These are phyloP conservation scores for Litocranius walleri DNA, from an alignment of 2,113 vertebrate genomes.

Conservation along the genomic window DNA sequence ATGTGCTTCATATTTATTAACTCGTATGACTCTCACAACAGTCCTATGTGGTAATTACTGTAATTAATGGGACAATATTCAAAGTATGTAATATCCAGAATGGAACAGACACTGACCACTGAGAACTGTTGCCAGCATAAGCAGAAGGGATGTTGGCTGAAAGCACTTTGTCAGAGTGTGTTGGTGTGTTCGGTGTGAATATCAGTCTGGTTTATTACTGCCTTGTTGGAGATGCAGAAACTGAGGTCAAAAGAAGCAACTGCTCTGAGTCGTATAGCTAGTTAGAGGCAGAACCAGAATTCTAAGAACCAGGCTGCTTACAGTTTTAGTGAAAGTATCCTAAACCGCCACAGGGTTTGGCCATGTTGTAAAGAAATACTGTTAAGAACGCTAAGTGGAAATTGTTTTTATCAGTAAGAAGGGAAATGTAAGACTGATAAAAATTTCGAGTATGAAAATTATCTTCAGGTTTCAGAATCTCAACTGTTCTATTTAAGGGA, in stretches of 20 bases:
- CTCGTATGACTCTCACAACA: background rate
- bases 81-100: background rate
- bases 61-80: background rate
- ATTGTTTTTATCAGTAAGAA: background rate
- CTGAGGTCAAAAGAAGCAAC: background rate
- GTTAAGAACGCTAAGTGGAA: background rate
- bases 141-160: background rate
- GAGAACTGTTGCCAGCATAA: background rate
- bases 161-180: background rate
- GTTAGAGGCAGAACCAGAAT: background rate
- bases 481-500: background rate
- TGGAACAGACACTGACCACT: background rate
- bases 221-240: background rate
- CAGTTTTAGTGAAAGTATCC: background rate
- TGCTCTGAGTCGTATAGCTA: background rate
- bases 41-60: rapidly evolving
- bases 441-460: background rate
- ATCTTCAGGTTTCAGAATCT: slow-evolving; percentile 16
- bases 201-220: background rate
- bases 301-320: background rate
- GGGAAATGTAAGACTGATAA: background rate
- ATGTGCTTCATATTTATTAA: background rate
- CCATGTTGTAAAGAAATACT: background rate
- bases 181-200: background rate
- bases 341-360: background rate